Percentiles rank a stretch among this genome's conserved stretches.
Conservation (phyloP, 1,140 invertebrate genomes). For the Calycopis cecrops region DNA sequence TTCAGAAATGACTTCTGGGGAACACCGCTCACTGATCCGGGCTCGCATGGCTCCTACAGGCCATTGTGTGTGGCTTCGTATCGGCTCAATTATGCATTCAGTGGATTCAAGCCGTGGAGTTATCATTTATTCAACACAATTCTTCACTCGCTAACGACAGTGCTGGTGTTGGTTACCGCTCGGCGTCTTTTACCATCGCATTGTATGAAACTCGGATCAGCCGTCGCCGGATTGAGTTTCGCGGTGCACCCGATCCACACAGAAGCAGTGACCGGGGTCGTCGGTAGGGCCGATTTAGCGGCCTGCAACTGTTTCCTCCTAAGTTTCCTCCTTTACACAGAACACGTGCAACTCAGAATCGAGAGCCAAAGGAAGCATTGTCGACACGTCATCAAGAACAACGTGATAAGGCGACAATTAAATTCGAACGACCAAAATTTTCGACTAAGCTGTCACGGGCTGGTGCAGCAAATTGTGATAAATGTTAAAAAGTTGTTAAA, state of each 20-base stretch:
- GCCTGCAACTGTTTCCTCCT: constrained; percentile 93
- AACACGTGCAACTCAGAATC: constrained; percentile 78
- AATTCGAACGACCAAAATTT: constrained; percentile 44
- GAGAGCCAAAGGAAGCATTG: constrained; percentile 47
- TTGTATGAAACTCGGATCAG: constrained; percentile 78
- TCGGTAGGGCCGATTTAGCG: constrained; percentile 94
- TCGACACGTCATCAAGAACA: constrained; percentile 45
- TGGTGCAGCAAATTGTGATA: constrained; percentile 59
- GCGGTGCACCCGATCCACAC: constrained; percentile 97
- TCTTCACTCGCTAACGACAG: constrained; percentile 88
- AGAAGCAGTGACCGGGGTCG: constrained; percentile 96
- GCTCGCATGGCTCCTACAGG: constrained; percentile 95
- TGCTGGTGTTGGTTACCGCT: constrained; percentile 84
- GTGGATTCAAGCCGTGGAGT: constrained; percentile 91
- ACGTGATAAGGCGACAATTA: constrained; percentile 37
- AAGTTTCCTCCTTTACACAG: constrained; percentile 88
- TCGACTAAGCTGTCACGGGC: constrained; percentile 56
- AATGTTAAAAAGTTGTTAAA: constrained; percentile 57
- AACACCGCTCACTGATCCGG: constrained; percentile 87
- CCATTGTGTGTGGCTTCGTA: constrained; percentile 95
- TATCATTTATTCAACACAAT: constrained; percentile 94
- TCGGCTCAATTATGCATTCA: constrained; percentile 91
- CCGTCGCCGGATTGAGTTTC: constrained; percentile 90
- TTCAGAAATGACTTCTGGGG: constrained; percentile 95
- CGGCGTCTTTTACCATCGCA: constrained; percentile 78